Base-by-base conservation (phyloP, 2,113 vertebrate species). In the Ranitomeya variabilis region DNA sequence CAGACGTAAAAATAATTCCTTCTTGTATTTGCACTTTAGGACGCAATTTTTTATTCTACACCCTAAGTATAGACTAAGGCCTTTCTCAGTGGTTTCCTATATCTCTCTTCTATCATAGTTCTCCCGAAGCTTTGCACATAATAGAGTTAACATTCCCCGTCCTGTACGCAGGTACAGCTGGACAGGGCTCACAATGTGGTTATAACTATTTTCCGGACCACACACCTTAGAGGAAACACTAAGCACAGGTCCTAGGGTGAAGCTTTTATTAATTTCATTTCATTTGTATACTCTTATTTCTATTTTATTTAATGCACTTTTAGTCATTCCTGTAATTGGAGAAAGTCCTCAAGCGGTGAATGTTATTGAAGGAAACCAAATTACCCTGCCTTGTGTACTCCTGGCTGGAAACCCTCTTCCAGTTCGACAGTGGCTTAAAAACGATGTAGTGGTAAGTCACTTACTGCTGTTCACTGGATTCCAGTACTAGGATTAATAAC, bases 361-460 rank as follows among this genome's bases (percentile, higher is more conserved):
- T 71, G 96, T 99, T 19, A 95, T 98, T 13, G 96, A 99, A 92
- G 97, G 97, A 73, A 98, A 99, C 91, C 97, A 96, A 90, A 90
- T 99, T 67, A 99, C 96, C 82, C 93, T 99, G 90, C 96, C 97
- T 0, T 99, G 98, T 86, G 92, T 97, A 45, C 90, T 99, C 1
- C 89, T 99, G 86, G 96, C 97, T 91, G 98, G 98, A 80, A 98
- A 99, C 91, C 98, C 98, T 0, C 94, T 99, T 89, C 98, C 98
- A 78, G 95, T 97, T 52, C 95, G 97, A 82, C 95, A 93, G 19
- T 99, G 98, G 98, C 94, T 97, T n/a, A 98, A 97, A 91, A 96
- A 97, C 90, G 94, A 93, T 59, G 94, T 95, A 88, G 90, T 96
- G 96, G 98, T 99, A 93, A 95, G 95, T 69, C 12, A 7, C 77